These are phyloP conservation scores for Aphrophora alni DNA, from an alignment of 2,888 invertebrate genomes.

Conservation along the genomic window DNA sequence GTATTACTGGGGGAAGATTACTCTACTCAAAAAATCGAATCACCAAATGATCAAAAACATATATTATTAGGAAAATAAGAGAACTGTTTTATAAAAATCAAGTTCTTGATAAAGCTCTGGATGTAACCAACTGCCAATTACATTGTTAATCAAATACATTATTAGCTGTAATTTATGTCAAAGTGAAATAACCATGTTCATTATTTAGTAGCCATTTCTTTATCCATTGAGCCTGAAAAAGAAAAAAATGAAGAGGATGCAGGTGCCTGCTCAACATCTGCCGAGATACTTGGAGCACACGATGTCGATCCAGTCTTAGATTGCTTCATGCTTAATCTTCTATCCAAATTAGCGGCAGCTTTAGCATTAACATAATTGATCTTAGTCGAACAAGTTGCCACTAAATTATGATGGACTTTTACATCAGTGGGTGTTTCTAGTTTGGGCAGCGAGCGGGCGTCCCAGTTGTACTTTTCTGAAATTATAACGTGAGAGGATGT, in stretches of 20 bases:
- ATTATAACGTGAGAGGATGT: background rate
- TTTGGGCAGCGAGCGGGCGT: background rate
- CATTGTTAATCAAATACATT: too few species aligned
- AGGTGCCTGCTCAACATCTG: background rate
- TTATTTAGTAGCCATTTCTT: background rate
- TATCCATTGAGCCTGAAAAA: background rate
- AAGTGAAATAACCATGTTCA: background rate
- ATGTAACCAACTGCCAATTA: too few species aligned
- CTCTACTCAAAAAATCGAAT: too few species aligned
- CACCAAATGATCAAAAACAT: too few species aligned
- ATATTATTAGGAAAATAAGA: too few species aligned
- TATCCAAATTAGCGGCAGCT: slow-evolving; percentile 5
- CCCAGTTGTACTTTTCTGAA: background rate
- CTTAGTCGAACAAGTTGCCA: background rate
- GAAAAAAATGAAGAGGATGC: background rate
- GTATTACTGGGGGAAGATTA: too few species aligned
- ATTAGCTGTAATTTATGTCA: too few species aligned
- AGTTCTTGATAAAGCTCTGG: too few species aligned
- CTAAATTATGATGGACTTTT: background rate
- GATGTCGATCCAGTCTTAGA: background rate
- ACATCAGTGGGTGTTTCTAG: background rate
- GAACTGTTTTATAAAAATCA: too few species aligned
- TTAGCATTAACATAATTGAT: slow-evolving; percentile 3
- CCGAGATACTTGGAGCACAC: background rate
- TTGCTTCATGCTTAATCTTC: background rate